phyloP scores from a whole-genome alignment of 2,113 vertebrate species.

The Dryoscopus gambensis region DNA sequence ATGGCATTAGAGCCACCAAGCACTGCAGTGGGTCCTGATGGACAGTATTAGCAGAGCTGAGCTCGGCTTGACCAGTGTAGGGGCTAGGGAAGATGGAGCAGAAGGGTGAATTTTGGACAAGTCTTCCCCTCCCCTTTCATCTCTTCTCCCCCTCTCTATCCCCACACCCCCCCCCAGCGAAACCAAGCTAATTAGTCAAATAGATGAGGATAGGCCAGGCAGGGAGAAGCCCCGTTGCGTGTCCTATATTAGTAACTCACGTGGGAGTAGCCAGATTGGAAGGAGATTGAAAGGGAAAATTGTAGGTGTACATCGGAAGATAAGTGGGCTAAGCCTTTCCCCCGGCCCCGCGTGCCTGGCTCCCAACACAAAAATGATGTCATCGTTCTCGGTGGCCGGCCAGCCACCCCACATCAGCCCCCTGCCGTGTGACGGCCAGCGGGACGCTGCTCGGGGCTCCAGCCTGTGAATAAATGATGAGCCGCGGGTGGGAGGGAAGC shows the following conservation, averaged over 20 bases:
- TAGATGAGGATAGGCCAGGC: constrained; percentile 71
- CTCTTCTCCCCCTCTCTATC: not conserved
- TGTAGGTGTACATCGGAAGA: constrained; percentile 12
- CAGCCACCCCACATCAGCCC: constrained; percentile 59
- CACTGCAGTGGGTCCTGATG: not conserved
- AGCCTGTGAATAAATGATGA: constrained; percentile 69
- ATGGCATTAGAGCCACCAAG: not conserved
- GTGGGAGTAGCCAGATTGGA: constrained; percentile 75
- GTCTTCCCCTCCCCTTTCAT: not conserved
- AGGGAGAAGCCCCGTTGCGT: constrained; percentile 71
- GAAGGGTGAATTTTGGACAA: not conserved
- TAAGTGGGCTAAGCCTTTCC: constrained; percentile 47
- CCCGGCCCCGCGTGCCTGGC: not conserved
- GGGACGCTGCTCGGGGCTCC: constrained; percentile 53
- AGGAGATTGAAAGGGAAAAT: constrained; percentile 63
- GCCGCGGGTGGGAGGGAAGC: constrained; percentile 30
- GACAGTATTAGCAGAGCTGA: not conserved
- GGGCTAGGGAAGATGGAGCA: not conserved
- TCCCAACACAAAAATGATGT: constrained; percentile 63
- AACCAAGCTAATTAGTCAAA: constrained; percentile 74
- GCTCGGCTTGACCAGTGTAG: not conserved
- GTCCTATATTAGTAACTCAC: constrained; percentile 77
- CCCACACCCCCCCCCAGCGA: constrained; percentile 29
- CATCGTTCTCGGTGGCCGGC: constrained; percentile 61
- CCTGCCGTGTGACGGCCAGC: constrained; percentile 56